A percentile compares a stretch with the other conserved stretches of the same genome.
Conservation (phyloP, 2,797 vertebrate genomes). For the Craterocephalus amniculus region DNA sequence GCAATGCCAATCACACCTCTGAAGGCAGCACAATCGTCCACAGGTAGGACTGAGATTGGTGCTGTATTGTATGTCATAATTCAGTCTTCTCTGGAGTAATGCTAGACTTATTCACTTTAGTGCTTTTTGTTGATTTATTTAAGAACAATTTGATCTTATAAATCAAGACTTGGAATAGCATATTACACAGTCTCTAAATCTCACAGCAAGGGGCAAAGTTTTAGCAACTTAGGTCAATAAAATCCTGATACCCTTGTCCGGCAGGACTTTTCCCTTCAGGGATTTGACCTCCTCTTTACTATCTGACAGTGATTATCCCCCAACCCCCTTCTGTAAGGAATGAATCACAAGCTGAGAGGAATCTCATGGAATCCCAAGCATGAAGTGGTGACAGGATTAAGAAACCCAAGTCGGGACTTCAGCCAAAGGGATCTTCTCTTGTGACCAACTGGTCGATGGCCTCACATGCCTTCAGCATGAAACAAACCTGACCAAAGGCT, state of each 20-base stretch:
- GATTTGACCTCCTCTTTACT: slow-evolving; percentile 54
- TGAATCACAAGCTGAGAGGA: slow-evolving; percentile 75
- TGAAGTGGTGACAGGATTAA: slow-evolving; percentile 79
- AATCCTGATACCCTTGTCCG: slow-evolving; percentile 68
- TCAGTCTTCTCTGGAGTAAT: slow-evolving; percentile 17
- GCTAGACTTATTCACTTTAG: slow-evolving; percentile 8
- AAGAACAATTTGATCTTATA: not conserved
- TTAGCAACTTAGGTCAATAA: slow-evolving; percentile 70
- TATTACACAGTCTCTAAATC: not conserved
- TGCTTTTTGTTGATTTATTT: not conserved
- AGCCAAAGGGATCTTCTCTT: slow-evolving; percentile 65
- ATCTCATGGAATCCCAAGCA: slow-evolving; percentile 81
- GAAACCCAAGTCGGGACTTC: slow-evolving; percentile 70
- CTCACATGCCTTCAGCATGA: slow-evolving; percentile 54
- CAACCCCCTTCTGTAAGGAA: slow-evolving; percentile 26
- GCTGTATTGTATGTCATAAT: slow-evolving; percentile 39
- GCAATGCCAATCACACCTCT: slow-evolving; percentile 52
- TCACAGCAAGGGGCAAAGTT: slow-evolving; percentile 15
- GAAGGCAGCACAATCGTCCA: slow-evolving; percentile 64
- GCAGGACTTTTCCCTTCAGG: slow-evolving; percentile 59
- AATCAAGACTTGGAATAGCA: not conserved
- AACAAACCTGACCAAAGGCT: slow-evolving; percentile 57
- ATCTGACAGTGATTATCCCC: slow-evolving; percentile 69
- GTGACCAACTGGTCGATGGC: slow-evolving; percentile 37
- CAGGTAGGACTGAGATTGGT: slow-evolving; percentile 41